A percentile compares a stretch with the other conserved stretches of the same genome.
Evolutionary conservation across 2,888 invertebrate genomes (phyloP).

Genomic region (Spisula solida): DNA sequence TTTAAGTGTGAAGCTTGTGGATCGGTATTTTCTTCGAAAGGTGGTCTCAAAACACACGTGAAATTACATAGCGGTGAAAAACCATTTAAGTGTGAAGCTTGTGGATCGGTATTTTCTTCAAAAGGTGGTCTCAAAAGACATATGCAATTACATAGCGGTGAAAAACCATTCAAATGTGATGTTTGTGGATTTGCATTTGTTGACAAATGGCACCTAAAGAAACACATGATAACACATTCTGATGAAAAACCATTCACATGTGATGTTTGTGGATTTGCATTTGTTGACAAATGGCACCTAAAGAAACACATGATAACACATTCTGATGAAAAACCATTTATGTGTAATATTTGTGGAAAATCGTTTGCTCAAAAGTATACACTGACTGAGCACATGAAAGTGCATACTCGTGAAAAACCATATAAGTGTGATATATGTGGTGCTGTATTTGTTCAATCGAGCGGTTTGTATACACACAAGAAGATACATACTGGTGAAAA

Average conservation of each 20-base stretch:
- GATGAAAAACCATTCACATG: not conserved
- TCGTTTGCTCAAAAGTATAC: not conserved
- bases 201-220: not conserved
- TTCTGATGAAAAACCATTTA: not conserved
- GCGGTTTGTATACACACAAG: not conserved
- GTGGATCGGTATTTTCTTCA: too few relatives aligned
- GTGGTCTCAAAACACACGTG: too few relatives aligned
- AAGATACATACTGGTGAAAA: not conserved
- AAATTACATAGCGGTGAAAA: too few relatives aligned
- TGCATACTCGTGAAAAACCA: not conserved
- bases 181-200: not conserved
- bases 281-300: not conserved
- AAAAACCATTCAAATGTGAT: not conserved
- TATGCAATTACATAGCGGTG: not conserved
- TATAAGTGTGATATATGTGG: not conserved
- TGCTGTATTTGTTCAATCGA: not conserved
- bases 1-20: too few relatives aligned
- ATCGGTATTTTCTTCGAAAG: too few relatives aligned
- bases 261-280: not conserved
- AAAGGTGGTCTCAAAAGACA: not conserved
- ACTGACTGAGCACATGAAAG: not conserved
- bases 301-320: not conserved
- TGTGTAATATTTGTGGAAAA: not conserved
- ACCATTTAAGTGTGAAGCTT: too few relatives aligned
- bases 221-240: not conserved